Percentiles rank a stretch among this genome's conserved stretches.
phyloP scores from a whole-genome alignment of 2,888 invertebrate species.

The Cephonodes hylas region DNA sequence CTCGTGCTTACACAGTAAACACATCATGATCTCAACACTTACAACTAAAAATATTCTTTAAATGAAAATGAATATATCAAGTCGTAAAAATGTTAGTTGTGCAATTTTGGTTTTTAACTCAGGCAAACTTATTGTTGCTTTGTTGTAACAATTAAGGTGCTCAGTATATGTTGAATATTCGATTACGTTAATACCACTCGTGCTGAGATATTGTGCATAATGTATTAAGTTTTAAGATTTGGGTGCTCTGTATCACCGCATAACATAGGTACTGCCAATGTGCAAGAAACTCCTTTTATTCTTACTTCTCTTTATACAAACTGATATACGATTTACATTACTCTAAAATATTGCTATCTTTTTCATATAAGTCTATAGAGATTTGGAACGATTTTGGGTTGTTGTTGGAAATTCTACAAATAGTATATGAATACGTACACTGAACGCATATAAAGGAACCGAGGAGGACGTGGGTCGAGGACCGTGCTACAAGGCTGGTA shows the following conservation, averaged over 20 bases:
- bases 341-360: slow-evolving; percentile 81
- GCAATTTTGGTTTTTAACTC: slow-evolving; percentile 68
- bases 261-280: slow-evolving; percentile 58
- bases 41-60: slow-evolving; percentile 85
- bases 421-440: background rate
- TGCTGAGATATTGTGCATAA: slow-evolving; percentile 77
- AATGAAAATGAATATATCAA: slow-evolving; percentile 74
- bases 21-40: slow-evolving; percentile 85
- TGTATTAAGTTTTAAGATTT: slow-evolving; percentile 57
- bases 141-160: slow-evolving; percentile 46
- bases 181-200: slow-evolving; percentile 62
- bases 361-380: slow-evolving; percentile 80
- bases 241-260: slow-evolving; percentile 69
- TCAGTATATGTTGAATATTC: slow-evolving; percentile 56
- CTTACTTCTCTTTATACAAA: slow-evolving; percentile 74
- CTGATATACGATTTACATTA: slow-evolving; percentile 79
- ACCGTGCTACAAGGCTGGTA: slow-evolving; percentile 10
- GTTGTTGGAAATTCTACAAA: slow-evolving; percentile 23
- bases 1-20: slow-evolving; percentile 87
- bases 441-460: background rate
- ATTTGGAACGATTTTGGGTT: slow-evolving; percentile 66
- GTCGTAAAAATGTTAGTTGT: slow-evolving; percentile 71
- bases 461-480: slow-evolving; percentile 19
- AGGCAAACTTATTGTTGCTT: slow-evolving; percentile 60
- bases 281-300: slow-evolving; percentile 68